A percentile compares a stretch with the other conserved stretches of the same genome.
phyloP scores from a whole-genome alignment of 2,113 vertebrate species.

The Tachysurus fulvidraco region DNA sequence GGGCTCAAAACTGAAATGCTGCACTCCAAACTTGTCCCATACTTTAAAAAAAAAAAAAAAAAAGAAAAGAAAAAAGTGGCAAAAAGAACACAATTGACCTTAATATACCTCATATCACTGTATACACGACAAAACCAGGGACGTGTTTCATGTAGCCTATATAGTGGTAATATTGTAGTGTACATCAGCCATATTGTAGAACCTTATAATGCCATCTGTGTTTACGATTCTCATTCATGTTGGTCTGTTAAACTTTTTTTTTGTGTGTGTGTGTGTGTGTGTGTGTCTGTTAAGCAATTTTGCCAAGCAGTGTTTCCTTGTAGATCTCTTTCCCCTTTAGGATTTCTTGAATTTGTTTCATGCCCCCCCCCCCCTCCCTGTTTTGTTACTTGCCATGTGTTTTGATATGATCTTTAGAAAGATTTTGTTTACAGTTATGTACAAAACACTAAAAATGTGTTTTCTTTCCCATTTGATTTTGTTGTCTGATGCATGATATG shows the following conservation, averaged over 20 bases:
- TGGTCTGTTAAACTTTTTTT: conserved; percentile 68
- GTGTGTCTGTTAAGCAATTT: conserved; percentile 70
- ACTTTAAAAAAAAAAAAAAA: conserved; percentile 61
- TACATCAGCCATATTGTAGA: conserved; percentile 76
- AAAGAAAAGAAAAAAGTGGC: conserved; percentile 48
- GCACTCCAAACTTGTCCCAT: conserved; percentile 71
- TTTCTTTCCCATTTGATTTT: conserved; percentile 54
- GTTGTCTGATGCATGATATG: conserved; percentile 77
- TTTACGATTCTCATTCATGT: conserved; percentile 74
- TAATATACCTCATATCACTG: conserved; percentile 83
- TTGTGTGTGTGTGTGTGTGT: too few species aligned
- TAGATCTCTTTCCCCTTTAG: conserved; percentile 71
- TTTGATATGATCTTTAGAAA: conserved; percentile 81
- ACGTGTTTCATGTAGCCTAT: conserved; percentile 80
- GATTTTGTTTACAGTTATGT: conserved; percentile 83
- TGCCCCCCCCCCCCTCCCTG: conserved; percentile 66
- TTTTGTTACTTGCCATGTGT: conserved; percentile 80
- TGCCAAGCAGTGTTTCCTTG: conserved; percentile 80
- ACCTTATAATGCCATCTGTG: conserved; percentile 74
- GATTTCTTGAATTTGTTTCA: conserved; percentile 64
- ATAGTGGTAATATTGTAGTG: conserved; percentile 79
- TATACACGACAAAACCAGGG: conserved; percentile 66
- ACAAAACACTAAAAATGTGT: conserved; percentile 81
- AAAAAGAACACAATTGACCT: conserved; percentile 71
- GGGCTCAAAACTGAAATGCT: conserved; percentile 71